phyloP scores from a whole-genome alignment of 2,888 invertebrate species.

The Asteroscopus sphinx region DNA sequence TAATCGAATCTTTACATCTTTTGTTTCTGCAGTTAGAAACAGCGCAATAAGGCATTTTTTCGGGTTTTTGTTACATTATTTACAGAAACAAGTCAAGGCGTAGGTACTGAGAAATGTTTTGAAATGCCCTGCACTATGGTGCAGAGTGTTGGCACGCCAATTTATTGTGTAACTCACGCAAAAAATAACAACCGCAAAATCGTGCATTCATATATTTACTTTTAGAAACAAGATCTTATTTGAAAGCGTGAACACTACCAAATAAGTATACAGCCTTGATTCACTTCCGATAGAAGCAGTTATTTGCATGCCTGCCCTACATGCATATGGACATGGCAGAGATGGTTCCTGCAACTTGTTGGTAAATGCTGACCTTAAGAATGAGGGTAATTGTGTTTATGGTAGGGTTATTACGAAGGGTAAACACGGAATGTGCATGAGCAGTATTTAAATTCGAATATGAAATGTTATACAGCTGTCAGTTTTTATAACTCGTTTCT shows the following conservation, averaged over 20 bases:
- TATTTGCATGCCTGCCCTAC: constrained; percentile 77
- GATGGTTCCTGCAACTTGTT: constrained; percentile 62
- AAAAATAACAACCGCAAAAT: too few species aligned
- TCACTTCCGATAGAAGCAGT: constrained; percentile 76
- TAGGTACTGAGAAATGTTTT: too few species aligned
- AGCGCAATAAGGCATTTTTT: too few species aligned
- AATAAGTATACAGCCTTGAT: constrained; percentile 69
- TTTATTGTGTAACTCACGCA: too few species aligned
- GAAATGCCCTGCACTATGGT: too few species aligned
- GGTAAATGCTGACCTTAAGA: constrained; percentile 46
- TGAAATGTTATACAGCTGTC: constrained; percentile 3
- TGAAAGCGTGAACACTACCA: constrained; percentile 57
- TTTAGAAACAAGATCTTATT: constrained; percentile 37
- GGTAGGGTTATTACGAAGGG: neutral
- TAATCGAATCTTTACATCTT: too few species aligned
- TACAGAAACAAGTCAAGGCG: too few species aligned
- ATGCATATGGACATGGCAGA: constrained; percentile 63
- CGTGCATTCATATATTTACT: neutral
- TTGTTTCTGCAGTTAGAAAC: too few species aligned
- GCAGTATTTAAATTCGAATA: constrained; percentile 13
- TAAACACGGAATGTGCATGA: constrained; percentile 1
- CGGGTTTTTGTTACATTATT: too few species aligned
- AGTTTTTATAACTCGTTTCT: constrained; percentile 1
- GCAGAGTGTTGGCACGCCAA: too few species aligned
- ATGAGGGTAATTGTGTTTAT: constrained; percentile 46